Percentiles rank a stretch among this genome's conserved stretches.
Evolutionary conservation across 1,140 invertebrate species (phyloP).

Genomic region (Leucophenga varia): DNA sequence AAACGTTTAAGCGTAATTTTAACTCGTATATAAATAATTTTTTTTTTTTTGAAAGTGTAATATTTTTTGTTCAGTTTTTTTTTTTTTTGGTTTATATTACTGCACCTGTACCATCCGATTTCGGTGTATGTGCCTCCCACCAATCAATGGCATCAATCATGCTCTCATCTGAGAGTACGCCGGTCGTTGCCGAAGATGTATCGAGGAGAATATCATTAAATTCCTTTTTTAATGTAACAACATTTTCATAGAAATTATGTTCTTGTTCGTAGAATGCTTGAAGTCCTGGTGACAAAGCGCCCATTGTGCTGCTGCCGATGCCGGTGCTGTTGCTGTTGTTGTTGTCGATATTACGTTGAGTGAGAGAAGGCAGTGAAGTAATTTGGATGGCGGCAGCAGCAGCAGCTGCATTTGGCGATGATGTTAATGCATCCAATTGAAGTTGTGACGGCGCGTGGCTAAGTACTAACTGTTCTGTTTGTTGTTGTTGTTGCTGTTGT

Average conservation of each 20-base stretch:
- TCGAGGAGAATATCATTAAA: conserved; percentile 52
- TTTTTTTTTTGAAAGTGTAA: no score
- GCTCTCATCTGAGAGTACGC: conserved; percentile 50
- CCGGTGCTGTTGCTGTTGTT: conserved; percentile 19
- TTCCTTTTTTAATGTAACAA: conserved; percentile 50
- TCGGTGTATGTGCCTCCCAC: conserved; percentile 58
- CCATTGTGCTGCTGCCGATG: not conserved
- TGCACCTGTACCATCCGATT: conserved; percentile 33
- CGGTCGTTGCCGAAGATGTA: conserved; percentile 19
- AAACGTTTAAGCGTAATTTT: no score
- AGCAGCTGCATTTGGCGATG: no score
- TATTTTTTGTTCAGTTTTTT: no score
- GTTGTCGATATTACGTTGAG: conserved; percentile 9
- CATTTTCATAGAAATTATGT: conserved; percentile 35
- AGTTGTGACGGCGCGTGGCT: conserved; percentile 14
- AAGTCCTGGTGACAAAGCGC: conserved; percentile 17
- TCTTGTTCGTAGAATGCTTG: conserved; percentile 45
- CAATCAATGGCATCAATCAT: conserved; percentile 59
- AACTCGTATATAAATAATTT: no score
- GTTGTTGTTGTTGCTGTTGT: conserved; percentile 3
- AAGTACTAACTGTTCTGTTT: no score
- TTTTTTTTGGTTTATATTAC: conserved; percentile 20
- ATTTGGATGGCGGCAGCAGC: no score
- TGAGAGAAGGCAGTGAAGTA: no score
- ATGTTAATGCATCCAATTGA: no score